Conservation (phyloP, 2,888 invertebrate species). For the Julus scanicus region DNA sequence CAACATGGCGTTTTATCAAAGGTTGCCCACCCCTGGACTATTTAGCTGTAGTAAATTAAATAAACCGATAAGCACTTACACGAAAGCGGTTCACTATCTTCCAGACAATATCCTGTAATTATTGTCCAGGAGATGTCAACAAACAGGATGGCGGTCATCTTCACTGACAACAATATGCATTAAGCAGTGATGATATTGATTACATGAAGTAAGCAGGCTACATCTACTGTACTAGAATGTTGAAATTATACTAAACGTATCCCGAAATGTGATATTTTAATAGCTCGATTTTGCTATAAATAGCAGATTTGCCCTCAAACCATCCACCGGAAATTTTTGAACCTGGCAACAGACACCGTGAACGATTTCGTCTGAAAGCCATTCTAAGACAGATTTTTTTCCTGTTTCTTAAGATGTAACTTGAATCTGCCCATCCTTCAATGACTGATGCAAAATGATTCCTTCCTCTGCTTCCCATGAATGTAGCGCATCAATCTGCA, state of each 20-base stretch:
- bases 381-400: neutral
- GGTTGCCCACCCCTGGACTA: no score
- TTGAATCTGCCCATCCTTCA: slow-evolving; percentile 21
- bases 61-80: no score
- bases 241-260: neutral
- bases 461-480: neutral
- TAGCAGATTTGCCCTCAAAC: neutral
- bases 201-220: no score
- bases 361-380: neutral
- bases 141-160: no score
- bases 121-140: no score
- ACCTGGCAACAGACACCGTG: neutral
- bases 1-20: no score
- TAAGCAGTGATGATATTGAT: no score
- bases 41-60: no score
- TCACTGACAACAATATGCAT: no score
- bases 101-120: no score
- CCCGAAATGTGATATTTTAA: neutral
- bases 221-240: no score
- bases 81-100: no score
- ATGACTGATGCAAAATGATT: slow-evolving; percentile 43
- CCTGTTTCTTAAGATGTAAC: slow-evolving; percentile 10
- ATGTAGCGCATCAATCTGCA: slow-evolving; percentile 36
- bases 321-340: neutral
- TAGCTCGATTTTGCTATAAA: slow-evolving; percentile 40